Conservation (phyloP, 2,113 vertebrate species). For the Gadus macrocephalus region DNA sequence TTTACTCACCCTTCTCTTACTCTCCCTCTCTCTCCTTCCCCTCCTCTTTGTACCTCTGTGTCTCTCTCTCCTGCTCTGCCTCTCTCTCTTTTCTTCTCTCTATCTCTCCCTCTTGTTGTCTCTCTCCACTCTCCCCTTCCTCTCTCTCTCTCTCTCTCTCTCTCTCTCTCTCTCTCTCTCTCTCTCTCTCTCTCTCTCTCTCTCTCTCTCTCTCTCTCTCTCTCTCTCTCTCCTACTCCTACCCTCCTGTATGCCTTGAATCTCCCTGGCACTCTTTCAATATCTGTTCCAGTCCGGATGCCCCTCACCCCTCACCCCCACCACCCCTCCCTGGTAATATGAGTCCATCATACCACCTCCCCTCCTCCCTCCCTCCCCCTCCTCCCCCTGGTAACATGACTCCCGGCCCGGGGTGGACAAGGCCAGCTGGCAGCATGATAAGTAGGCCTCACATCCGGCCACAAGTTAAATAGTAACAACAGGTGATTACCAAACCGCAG, state of each 20-base stretch:
- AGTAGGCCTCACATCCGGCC: constrained; percentile 45
- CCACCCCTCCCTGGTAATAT: no score
- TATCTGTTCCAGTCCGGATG: no score
- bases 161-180: no score
- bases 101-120: background rate
- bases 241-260: no score
- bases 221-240: no score
- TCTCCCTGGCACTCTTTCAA: background rate
- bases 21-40: background rate
- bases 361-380: background rate
- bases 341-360: background rate
- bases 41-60: background rate
- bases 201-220: no score
- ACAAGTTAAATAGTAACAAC: constrained; percentile 61
- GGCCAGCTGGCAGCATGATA: constrained; percentile 38
- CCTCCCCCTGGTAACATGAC: constrained; percentile 8
- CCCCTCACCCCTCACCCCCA: background rate
- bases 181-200: no score
- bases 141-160: no score
- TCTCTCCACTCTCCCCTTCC: no score
- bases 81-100: background rate
- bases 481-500: constrained; percentile 45
- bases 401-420: constrained; percentile 24
- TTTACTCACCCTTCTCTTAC: no score
- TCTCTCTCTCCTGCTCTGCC: no score